Percentiles rank a stretch among this genome's conserved stretches.
These are phyloP conservation scores for Botia almorhae DNA, from an alignment of 2,797 vertebrate genomes.

Conservation along the genomic window DNA sequence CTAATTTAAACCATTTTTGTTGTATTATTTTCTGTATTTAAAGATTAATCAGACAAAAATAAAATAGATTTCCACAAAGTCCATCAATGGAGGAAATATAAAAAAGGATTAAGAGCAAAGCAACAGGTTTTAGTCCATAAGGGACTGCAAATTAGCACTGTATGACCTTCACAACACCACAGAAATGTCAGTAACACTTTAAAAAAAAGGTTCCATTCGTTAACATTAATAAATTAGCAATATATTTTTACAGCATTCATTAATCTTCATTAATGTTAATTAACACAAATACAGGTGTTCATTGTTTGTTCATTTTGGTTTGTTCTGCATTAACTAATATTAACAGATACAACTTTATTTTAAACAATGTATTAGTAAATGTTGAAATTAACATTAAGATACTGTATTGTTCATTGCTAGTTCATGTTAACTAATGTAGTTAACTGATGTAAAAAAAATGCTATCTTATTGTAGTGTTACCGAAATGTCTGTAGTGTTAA, in stretches of 20 bases:
- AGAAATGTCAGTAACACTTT: not conserved
- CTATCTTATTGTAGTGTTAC: not conserved
- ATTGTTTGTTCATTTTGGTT: not conserved
- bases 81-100: not conserved
- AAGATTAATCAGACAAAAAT: not conserved
- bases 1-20: not conserved
- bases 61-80: slow-evolving; percentile 4
- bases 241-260: not conserved
- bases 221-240: not conserved
- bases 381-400: not conserved
- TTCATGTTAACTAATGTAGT: not conserved
- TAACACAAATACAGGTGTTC: not conserved
- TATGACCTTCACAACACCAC: not conserved
- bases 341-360: not conserved
- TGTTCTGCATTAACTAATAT: not conserved
- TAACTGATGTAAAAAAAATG: not conserved
- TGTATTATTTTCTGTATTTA: not conserved
- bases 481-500: slow-evolving; percentile 30
- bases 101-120: not conserved
- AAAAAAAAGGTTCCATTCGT: not conserved
- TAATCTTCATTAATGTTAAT: not conserved
- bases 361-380: not conserved
- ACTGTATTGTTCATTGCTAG: not conserved
- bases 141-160: not conserved
- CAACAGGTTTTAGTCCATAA: slow-evolving; percentile 7